A percentile compares a stretch with the other conserved stretches of the same genome.
Conservation (phyloP, 1,140 invertebrate genomes). For the Bombus waltoni region DNA sequence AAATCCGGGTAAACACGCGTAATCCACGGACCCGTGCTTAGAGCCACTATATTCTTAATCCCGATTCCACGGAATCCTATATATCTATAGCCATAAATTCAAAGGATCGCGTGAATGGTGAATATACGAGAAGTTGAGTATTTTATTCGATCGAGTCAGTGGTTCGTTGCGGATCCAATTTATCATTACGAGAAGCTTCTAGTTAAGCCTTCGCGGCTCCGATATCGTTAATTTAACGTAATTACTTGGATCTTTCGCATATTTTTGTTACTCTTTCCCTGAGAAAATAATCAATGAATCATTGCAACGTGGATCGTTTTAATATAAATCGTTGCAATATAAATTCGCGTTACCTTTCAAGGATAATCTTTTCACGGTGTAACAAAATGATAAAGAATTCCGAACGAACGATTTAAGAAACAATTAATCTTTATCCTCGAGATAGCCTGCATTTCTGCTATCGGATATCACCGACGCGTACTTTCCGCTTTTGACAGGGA, state of each 20-base stretch:
- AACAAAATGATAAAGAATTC: no score
- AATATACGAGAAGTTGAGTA: not conserved
- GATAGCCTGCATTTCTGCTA: no score
- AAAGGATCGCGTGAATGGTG: constrained; percentile 1
- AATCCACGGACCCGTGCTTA: constrained; percentile 15
- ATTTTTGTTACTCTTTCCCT: not conserved
- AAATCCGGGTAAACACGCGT: constrained; percentile 38
- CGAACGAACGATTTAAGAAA: not conserved
- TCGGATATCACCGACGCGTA: no score
- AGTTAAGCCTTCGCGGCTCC: not conserved
- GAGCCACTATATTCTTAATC: constrained; percentile 25
- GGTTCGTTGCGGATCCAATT: constrained; percentile 7
- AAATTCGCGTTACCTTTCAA: not conserved
- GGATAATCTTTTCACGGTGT: not conserved
- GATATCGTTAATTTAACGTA: not conserved
- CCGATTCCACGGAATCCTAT: constrained; percentile 41
- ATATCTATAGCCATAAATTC: constrained; percentile 21
- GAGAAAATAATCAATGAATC: not conserved
- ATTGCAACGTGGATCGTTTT: not conserved
- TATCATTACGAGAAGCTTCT: not conserved
- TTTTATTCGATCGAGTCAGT: not conserved
- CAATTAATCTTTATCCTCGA: no score
- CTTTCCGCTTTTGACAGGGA: not conserved
- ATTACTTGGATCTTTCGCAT: not conserved
- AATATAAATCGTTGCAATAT: not conserved